These are phyloP conservation scores for Sphecodes monilicornis DNA, from an alignment of 2,888 invertebrate species.

Conservation along the genomic window DNA sequence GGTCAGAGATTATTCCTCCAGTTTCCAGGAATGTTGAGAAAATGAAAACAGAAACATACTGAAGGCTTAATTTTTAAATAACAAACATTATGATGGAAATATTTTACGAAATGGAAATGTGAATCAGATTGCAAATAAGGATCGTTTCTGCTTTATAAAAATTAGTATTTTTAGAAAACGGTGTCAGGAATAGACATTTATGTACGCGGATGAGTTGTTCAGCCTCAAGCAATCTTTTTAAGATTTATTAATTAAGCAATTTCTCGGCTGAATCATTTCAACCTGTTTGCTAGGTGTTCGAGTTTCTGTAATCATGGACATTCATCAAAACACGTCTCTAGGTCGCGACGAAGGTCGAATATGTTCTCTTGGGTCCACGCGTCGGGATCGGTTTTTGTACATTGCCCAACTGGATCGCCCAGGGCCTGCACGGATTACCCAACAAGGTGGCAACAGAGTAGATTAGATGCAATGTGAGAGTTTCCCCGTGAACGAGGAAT, in stretches of 20 bases:
- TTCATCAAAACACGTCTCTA: neutral
- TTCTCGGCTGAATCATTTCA: neutral
- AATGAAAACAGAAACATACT: too few species aligned
- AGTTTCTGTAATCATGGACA: neutral
- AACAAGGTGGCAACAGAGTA: slow-evolving; percentile 14
- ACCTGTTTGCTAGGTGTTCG: neutral
- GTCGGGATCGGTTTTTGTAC: neutral
- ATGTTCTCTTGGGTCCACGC: neutral
- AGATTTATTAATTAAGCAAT: neutral
- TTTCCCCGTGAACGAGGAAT: slow-evolving; percentile 43
- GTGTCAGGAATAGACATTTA: neutral
- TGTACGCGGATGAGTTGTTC: neutral
- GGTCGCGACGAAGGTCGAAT: neutral
- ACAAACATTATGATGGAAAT: neutral
- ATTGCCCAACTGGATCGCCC: slow-evolving; percentile 36
- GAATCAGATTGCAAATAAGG: too few species aligned
- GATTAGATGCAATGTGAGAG: slow-evolving; percentile 58
- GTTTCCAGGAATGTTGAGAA: too few species aligned
- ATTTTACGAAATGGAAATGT: too few species aligned
- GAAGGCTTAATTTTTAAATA: neutral
- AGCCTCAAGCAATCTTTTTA: neutral
- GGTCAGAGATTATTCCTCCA: neutral
- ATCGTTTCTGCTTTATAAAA: neutral
- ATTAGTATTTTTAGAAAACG: neutral
- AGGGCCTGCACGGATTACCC: slow-evolving; percentile 20